Evolutionary conservation across 30 jellyfish, hydroid and myxozoan species (phyloP).

Genomic region (Aurelia aurita): DNA sequence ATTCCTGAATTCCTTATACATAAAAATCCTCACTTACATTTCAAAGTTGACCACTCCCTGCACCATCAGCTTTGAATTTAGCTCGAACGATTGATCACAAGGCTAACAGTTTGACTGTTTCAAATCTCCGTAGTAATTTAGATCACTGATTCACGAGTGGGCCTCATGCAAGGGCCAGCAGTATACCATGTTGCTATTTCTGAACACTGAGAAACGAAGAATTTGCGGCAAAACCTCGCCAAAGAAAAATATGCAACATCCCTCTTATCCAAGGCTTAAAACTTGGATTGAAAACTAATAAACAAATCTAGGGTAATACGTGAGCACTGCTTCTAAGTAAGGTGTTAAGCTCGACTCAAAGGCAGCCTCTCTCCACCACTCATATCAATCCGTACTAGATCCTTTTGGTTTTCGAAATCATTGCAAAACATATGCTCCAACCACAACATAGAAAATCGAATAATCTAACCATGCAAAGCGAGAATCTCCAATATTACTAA

Average conservation of each 20-base stretch:
- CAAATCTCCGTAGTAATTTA: background rate
- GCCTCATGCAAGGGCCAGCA: slow-evolving; percentile 14
- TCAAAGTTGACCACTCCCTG: too few species aligned
- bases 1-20: too few species aligned
- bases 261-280: slow-evolving; percentile 45
- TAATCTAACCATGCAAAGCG: slow-evolving; percentile 15
- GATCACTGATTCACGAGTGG: background rate
- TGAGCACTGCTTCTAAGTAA: slow-evolving; percentile 10
- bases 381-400: slow-evolving; percentile 17
- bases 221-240: slow-evolving; percentile 40
- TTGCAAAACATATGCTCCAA: slow-evolving; percentile 51
- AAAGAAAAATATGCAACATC: slow-evolving; percentile 44
- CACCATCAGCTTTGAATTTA: too few species aligned
- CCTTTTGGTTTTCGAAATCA: slow-evolving; percentile 9
- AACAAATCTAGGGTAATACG: slow-evolving; percentile 49
- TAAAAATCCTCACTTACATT: too few species aligned
- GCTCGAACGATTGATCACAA: too few species aligned
- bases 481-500: background rate
- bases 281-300: slow-evolving; percentile 30
- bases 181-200: slow-evolving; percentile 6
- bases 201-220: slow-evolving; percentile 10
- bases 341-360: slow-evolving; percentile 41
- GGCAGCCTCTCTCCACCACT: slow-evolving; percentile 21
- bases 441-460: slow-evolving; percentile 39
- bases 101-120: slow-evolving; percentile 4